These are phyloP conservation scores for Epizoanthus fatuus DNA, from an alignment of 92 coral and sea anemone species.

Conservation along the genomic window DNA sequence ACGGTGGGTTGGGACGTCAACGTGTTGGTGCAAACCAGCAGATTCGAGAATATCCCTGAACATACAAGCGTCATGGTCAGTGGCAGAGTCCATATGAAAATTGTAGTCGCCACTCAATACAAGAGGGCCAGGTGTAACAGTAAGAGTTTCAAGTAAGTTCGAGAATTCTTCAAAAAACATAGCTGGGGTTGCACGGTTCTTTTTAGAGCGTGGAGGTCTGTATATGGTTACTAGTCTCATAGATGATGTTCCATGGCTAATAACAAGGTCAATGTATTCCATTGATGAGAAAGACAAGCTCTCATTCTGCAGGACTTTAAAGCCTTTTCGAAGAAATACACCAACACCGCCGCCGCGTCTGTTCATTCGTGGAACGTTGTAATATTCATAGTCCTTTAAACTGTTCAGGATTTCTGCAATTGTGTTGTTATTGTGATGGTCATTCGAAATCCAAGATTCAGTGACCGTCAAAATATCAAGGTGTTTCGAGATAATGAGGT, in stretches of 20 bases:
- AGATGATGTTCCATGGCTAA: slow-evolving; percentile 38
- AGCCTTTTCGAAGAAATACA: slow-evolving; percentile 35
- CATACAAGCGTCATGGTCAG: neutral
- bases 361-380: slow-evolving; percentile 19
- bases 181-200: slow-evolving; percentile 20
- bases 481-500: slow-evolving; percentile 24
- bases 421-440: slow-evolving; percentile 1
- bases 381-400: neutral
- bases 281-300: slow-evolving; percentile 22
- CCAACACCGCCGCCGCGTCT: slow-evolving; percentile 37
- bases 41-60: too few species aligned
- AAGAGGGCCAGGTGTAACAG: slow-evolving; percentile 15
- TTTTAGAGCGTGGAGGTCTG: slow-evolving; percentile 18
- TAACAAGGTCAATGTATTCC: slow-evolving; percentile 39
- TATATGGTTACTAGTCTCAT: slow-evolving; percentile 16
- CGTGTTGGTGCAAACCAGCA: too few species aligned
- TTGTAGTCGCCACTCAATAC: neutral
- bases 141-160: slow-evolving; percentile 18
- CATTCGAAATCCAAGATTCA: slow-evolving; percentile 16
- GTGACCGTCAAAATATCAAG: slow-evolving; percentile 16
- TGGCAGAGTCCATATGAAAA: neutral
- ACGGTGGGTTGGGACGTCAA: too few species aligned
- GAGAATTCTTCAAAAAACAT: slow-evolving; percentile 7
- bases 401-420: slow-evolving; percentile 7
- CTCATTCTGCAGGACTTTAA: slow-evolving; percentile 33